Percentiles rank a stretch among this genome's conserved stretches.
Evolutionary conservation across 2,113 vertebrate species (phyloP).

Genomic region (Eptatretus burgeri): DNA sequence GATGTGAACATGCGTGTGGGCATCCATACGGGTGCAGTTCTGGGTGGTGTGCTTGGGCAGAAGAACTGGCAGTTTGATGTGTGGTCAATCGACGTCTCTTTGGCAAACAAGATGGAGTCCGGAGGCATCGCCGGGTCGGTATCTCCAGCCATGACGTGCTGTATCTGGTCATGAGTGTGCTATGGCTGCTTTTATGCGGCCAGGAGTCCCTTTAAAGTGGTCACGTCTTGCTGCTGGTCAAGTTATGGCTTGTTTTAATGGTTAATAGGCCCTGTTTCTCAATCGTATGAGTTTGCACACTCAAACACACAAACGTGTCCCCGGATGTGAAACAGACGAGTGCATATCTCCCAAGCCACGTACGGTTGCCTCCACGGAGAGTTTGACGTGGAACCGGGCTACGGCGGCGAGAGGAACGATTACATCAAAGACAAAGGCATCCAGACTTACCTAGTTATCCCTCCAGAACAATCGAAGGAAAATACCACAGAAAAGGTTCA

Average conservation of each 20-base stretch:
- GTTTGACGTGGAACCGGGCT: background rate
- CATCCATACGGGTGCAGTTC: constrained; percentile 57
- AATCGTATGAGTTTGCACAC: too few species aligned
- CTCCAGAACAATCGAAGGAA: background rate
- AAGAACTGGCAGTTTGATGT: constrained; percentile 87
- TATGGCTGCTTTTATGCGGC: too few species aligned
- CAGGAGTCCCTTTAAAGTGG: too few species aligned
- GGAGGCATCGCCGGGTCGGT: constrained; percentile 62
- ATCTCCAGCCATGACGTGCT: background rate
- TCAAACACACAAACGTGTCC: too few species aligned
- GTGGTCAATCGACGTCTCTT: constrained; percentile 72
- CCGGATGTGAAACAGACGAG: background rate
- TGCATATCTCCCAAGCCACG: background rate
- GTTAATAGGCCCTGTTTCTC: too few species aligned
- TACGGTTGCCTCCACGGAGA: constrained; percentile 1
- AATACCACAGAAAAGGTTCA: too few species aligned
- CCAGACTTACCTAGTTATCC: background rate
- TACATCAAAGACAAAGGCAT: background rate
- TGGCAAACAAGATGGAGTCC: constrained; percentile 87
- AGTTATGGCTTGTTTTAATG: too few species aligned
- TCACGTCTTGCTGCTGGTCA: too few species aligned
- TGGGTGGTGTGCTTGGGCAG: constrained; percentile 66
- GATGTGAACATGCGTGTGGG: constrained; percentile 81
- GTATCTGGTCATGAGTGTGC: too few species aligned
- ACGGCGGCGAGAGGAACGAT: background rate